These are phyloP conservation scores for Potamarius usumacintae DNA, from an alignment of 2,113 vertebrate genomes.

Conservation along the genomic window DNA sequence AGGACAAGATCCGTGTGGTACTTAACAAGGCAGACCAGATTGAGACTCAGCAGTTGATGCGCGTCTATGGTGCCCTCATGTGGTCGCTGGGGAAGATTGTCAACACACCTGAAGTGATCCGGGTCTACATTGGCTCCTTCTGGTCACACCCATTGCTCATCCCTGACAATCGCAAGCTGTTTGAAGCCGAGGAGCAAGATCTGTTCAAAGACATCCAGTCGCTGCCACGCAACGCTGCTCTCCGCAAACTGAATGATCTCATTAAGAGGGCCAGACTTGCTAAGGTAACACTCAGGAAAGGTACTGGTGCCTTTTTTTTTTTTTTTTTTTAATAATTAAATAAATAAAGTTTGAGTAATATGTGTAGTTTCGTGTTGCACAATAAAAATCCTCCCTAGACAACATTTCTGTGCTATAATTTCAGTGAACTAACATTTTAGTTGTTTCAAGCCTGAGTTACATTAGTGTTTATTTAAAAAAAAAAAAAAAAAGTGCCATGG, in stretches of 20 bases:
- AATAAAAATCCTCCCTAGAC: not conserved
- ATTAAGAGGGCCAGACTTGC: conserved; percentile 94
- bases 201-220: conserved; percentile 96
- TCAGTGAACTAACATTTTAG: not conserved
- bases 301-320: not conserved
- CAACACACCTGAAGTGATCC: conserved; percentile 95
- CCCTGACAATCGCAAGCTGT: conserved; percentile 93
- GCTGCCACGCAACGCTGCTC: conserved; percentile 90
- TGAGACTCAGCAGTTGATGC: conserved; percentile 97
- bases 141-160: conserved; percentile 96
- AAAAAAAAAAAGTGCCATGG: not conserved
- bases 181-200: conserved; percentile 95
- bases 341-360: not conserved
- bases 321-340: no score
- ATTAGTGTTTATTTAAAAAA: not conserved
- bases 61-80: conserved; percentile 96
- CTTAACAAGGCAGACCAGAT: conserved; percentile 98
- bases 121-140: conserved; percentile 98
- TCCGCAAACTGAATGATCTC: conserved; percentile 94
- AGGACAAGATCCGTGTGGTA: conserved; percentile 98
- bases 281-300: conserved; percentile 75
- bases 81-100: conserved; percentile 98
- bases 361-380: not conserved
- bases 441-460: not conserved
- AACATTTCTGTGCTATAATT: not conserved